phyloP scores from a whole-genome alignment of 2,888 invertebrate genomes.

The Gryllus longicercus region DNA sequence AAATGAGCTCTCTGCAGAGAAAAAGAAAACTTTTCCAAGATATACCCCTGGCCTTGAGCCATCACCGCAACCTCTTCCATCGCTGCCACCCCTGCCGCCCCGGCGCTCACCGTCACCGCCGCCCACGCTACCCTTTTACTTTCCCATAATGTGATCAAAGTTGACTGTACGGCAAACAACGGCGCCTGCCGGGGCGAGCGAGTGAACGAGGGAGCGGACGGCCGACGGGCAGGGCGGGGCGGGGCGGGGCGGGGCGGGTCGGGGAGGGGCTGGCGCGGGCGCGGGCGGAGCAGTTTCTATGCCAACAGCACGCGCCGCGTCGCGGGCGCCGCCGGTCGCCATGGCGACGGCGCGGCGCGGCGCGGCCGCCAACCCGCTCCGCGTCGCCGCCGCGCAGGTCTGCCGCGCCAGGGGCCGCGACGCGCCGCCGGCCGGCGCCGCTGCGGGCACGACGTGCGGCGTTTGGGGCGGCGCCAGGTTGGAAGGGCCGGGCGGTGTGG shows the following conservation, averaged over 20 bases:
- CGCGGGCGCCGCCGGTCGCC: conserved; percentile 9
- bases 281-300: not conserved
- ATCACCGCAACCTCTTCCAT: no score
- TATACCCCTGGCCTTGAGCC: no score
- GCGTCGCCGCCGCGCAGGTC: not conserved
- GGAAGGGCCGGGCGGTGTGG: no score
- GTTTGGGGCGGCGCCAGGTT: no score
- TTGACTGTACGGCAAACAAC: conserved; percentile 8
- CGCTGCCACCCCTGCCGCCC: no score
- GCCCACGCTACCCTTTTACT: not conserved
- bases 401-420: no score
- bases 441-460: no score
- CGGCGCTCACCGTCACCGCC: not conserved
- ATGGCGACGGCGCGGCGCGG: not conserved
- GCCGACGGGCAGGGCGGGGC: not conserved
- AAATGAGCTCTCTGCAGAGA: no score
- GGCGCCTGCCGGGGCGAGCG: not conserved
- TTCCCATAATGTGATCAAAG: conserved; percentile 17
- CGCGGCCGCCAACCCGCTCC: not conserved
- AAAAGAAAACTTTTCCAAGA: no score
- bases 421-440: no score
- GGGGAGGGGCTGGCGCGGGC: not conserved
- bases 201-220: not conserved
- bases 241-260: not conserved
- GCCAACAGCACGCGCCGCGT: conserved; percentile 17